These are phyloP conservation scores for Ormyrus nitidulus DNA, from an alignment of 2,888 invertebrate species.

Conservation along the genomic window DNA sequence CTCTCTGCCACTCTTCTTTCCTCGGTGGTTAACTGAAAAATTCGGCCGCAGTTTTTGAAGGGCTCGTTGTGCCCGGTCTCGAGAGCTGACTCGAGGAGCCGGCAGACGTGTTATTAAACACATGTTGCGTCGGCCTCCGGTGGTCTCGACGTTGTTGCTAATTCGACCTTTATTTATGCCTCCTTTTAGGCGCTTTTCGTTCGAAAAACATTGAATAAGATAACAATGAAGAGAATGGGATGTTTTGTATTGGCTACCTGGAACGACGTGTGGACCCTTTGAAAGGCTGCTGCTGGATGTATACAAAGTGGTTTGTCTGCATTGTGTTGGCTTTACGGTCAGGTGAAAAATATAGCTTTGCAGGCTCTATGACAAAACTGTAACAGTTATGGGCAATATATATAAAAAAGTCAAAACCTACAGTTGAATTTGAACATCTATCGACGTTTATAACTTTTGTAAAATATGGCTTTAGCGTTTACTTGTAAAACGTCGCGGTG, in stretches of 20 bases:
- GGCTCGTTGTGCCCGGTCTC: slow-evolving; percentile 31
- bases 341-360: not conserved
- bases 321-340: slow-evolving; percentile 17
- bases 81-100: slow-evolving; percentile 28
- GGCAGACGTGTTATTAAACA: slow-evolving; percentile 29
- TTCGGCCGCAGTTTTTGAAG: slow-evolving; percentile 26
- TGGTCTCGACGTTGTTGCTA: not conserved
- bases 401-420: slow-evolving; percentile 6
- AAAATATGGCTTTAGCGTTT: too few relatives aligned
- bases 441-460: too few relatives aligned
- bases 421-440: too few relatives aligned
- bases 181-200: too few relatives aligned
- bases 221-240: too few relatives aligned
- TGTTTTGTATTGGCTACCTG: not conserved
- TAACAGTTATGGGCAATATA: not conserved
- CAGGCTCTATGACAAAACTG: slow-evolving; percentile 7
- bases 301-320: slow-evolving; percentile 20
- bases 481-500: too few relatives aligned
- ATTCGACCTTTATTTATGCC: not conserved
- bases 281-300: not conserved
- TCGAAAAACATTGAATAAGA: too few relatives aligned
- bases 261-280: not conserved
- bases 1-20: not conserved
- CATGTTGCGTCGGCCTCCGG: not conserved
- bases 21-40: slow-evolving; percentile 42